A percentile compares a stretch with the other conserved stretches of the same genome.
phyloP scores from a whole-genome alignment of 2,797 vertebrate species.

The Microctenopoma stevenorrisi region DNA sequence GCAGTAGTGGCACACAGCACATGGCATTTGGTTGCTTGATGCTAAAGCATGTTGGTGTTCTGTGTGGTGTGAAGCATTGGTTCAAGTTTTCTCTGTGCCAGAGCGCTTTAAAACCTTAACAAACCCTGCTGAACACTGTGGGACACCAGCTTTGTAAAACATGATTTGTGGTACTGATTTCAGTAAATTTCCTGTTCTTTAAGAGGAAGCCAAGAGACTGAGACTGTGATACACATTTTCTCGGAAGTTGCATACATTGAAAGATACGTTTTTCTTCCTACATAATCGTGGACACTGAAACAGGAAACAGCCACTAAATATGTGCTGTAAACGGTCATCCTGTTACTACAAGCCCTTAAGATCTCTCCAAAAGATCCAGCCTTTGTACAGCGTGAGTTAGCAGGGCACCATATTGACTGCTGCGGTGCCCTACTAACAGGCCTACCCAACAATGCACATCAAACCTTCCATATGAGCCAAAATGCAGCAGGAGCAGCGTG shows the following conservation, averaged over 20 bases:
- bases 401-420: too few species aligned
- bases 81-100: not conserved
- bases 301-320: too few species aligned
- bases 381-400: too few species aligned
- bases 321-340: not conserved
- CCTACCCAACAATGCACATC: too few species aligned
- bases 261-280: not conserved
- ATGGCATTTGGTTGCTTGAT: not conserved
- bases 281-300: too few species aligned
- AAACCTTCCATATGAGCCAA: too few species aligned
- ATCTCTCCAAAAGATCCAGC: too few species aligned
- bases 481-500: too few species aligned
- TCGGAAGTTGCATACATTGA: conserved; percentile 9
- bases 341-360: too few species aligned
- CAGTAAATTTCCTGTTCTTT: conserved; percentile 11
- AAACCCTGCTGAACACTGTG: not conserved
- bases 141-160: not conserved
- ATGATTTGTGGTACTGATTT: conserved; percentile 18
- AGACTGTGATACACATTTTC: conserved; percentile 27
- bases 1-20: not conserved
- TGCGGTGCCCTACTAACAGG: too few species aligned
- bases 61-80: not conserved
- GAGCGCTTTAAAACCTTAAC: not conserved
- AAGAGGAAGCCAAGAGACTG: conserved; percentile 49
- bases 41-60: not conserved